Evolutionary conservation across 2,888 invertebrate species (phyloP).

Genomic region (Amblyjoppa proteus): DNA sequence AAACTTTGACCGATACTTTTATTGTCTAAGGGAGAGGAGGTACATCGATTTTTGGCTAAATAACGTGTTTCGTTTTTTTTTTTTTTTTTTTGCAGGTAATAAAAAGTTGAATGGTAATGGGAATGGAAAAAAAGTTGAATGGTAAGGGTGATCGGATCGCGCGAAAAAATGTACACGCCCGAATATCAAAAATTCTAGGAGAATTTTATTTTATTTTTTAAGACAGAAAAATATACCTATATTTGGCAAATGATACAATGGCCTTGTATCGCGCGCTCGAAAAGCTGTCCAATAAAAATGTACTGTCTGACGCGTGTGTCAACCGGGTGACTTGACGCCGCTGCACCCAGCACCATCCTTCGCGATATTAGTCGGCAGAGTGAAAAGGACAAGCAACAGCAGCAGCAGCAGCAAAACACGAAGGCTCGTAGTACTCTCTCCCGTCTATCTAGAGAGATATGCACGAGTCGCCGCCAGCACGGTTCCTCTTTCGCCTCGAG

Average conservation of each 20-base stretch:
- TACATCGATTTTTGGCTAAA: too few species aligned
- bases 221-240: too few species aligned
- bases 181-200: too few species aligned
- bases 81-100: too few species aligned
- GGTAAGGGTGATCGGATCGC: too few species aligned
- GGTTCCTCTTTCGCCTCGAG: conserved; percentile 40
- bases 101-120: too few species aligned
- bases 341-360: conserved; percentile 19
- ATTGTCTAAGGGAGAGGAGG: too few species aligned
- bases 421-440: conserved; percentile 8
- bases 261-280: background rate
- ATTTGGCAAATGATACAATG: conserved; percentile 8
- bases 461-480: conserved; percentile 20
- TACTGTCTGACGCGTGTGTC: background rate
- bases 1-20: too few species aligned
- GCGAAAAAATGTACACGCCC: too few species aligned
- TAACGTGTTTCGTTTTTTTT: too few species aligned
- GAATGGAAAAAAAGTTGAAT: too few species aligned
- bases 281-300: conserved; percentile 37
- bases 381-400: conserved; percentile 38
- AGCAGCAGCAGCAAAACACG: conserved; percentile 33
- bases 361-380: conserved; percentile 30
- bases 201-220: too few species aligned
- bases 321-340: conserved; percentile 24
- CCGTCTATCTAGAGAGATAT: background rate